These are phyloP conservation scores for Cantharis flavilabris DNA, from an alignment of 2,888 invertebrate species.

Conservation along the genomic window DNA sequence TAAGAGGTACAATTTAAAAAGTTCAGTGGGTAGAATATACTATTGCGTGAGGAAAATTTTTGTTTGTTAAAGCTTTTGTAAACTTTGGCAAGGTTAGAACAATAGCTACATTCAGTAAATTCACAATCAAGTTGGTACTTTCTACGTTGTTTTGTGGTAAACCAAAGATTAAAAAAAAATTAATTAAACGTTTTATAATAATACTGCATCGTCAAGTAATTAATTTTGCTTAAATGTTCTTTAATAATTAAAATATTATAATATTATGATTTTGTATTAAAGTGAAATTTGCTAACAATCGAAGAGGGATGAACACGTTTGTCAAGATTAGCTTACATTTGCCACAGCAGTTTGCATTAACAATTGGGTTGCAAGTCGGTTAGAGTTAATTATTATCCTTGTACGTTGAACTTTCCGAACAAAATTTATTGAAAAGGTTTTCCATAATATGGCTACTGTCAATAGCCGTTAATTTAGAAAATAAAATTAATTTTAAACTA, in stretches of 20 bases:
- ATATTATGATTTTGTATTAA: not conserved
- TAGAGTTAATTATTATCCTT: not conserved
- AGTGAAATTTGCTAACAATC: not conserved
- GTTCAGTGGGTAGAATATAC: not conserved
- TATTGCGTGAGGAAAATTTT: slow-evolving; percentile 1
- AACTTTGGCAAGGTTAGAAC: not conserved
- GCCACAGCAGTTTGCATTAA: not conserved
- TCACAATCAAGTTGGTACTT: not conserved
- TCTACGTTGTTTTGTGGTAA: not conserved
- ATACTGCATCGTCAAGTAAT: not conserved
- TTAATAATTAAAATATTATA: not conserved
- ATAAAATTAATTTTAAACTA: not conserved
- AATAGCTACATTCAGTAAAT: not conserved
- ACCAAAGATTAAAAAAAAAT: not conserved
- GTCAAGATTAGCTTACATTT: not conserved
- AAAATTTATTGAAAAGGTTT: not conserved
- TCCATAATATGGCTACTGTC: not conserved
- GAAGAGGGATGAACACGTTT: not conserved
- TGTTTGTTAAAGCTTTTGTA: not conserved
- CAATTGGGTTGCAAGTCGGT: not conserved
- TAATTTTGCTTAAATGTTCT: not conserved
- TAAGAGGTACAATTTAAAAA: not conserved
- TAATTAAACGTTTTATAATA: not conserved
- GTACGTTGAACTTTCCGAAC: not conserved
- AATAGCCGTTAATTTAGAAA: not conserved